Percentiles rank a stretch among this genome's conserved stretches.
Evolutionary conservation across 2,797 vertebrate species (phyloP).

Genomic region (Peromyscus aztecus): DNA sequence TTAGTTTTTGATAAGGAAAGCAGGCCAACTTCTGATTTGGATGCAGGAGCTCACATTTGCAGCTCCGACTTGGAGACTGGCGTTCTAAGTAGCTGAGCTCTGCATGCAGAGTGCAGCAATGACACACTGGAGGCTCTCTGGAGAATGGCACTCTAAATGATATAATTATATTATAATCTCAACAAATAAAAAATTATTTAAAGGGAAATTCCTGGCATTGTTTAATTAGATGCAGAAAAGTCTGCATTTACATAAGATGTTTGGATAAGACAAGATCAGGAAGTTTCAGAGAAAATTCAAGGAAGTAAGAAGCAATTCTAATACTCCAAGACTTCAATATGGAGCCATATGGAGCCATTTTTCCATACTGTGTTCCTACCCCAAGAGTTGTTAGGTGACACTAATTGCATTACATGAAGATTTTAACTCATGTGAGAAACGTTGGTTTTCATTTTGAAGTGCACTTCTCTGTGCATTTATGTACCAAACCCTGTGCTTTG

Average conservation of each 20-base stretch:
- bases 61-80: not conserved
- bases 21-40: not conserved
- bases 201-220: not conserved
- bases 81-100: not conserved
- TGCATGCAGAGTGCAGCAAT: not conserved
- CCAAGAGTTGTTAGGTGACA: not conserved
- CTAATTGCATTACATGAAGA: not conserved
- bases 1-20: not conserved
- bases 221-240: not conserved
- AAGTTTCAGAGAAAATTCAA: constrained; percentile 9
- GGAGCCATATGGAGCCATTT: not conserved
- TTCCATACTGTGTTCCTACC: not conserved
- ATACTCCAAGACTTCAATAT: not conserved
- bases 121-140: not conserved
- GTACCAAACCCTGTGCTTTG: not conserved
- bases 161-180: too few species aligned
- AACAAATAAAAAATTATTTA: not conserved
- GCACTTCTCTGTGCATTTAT: not conserved
- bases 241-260: not conserved
- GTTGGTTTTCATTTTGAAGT: constrained; percentile 23
- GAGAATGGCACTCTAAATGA: not conserved
- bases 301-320: constrained; percentile 7
- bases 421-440: constrained; percentile 1
- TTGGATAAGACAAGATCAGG: not conserved
- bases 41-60: not conserved